Conservation (phyloP, 1,140 invertebrate species). For the Lepeophtheirus salmonis region DNA sequence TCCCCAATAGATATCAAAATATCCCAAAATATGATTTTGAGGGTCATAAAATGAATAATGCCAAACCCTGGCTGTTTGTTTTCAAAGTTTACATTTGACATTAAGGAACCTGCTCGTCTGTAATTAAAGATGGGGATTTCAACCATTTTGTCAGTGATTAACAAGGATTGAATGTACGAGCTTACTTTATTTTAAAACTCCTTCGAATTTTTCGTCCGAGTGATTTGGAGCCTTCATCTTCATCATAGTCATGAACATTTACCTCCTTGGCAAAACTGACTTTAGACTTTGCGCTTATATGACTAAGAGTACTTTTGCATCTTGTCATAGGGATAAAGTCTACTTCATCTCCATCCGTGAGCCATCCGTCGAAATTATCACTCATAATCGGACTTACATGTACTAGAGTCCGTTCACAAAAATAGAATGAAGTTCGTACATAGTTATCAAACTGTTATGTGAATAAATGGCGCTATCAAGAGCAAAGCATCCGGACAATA, state of each 20-base stretch:
- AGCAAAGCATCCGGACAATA: too few relatives aligned
- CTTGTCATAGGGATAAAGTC: not conserved
- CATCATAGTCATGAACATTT: not conserved
- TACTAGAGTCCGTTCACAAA: too few relatives aligned
- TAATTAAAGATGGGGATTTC: not conserved
- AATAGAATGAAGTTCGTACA: not conserved
- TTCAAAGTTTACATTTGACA: not conserved
- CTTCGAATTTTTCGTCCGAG: not conserved
- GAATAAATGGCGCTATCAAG: too few relatives aligned
- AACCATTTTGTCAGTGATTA: not conserved
- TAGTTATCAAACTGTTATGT: too few relatives aligned
- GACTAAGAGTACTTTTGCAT: not conserved
- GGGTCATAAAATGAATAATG: not conserved
- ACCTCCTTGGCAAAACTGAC: not conserved
- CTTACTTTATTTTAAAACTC: not conserved
- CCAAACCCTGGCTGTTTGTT: not conserved
- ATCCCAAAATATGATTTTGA: not conserved
- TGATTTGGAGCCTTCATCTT: not conserved
- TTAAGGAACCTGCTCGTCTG: not conserved
- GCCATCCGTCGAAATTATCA: not conserved
- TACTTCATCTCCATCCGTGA: not conserved
- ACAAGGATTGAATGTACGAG: not conserved
- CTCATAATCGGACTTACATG: not conserved
- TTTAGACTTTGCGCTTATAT: not conserved
- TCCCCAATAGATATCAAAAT: not conserved